Conservation (phyloP, 1,140 invertebrate genomes). For the Drosophila tropicalis region DNA sequence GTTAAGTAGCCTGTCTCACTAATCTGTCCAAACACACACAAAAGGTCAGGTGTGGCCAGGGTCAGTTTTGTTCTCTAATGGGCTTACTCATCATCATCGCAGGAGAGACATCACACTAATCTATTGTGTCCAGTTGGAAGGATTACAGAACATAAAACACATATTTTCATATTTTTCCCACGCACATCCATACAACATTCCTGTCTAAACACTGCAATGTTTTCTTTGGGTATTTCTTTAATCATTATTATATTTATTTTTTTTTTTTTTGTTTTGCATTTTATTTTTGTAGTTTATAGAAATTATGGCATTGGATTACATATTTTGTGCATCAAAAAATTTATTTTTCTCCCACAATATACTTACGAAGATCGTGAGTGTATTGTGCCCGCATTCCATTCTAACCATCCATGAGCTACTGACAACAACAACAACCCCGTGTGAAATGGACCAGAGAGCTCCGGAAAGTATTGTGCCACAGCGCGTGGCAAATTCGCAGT, state of each 20-base stretch:
- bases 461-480: conserved; percentile 27
- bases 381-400: conserved; percentile 42
- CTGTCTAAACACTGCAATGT: background rate
- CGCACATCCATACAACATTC: conserved; percentile 39
- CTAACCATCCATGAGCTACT: conserved; percentile 4
- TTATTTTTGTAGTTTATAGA: conserved; percentile 55
- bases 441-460: background rate
- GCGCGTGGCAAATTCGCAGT: conserved; percentile 50
- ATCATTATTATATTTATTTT: conserved; percentile 23
- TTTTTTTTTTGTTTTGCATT: conserved; percentile 52
- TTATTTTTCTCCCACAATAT: conserved; percentile 62
- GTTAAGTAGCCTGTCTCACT: conserved; percentile 68
- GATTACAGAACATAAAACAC: conserved; percentile 47
- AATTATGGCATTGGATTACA: conserved; percentile 74
- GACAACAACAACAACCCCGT: background rate
- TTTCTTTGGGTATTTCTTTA: background rate
- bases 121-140: conserved; percentile 37
- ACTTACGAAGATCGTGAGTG: background rate
- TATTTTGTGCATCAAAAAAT: conserved; percentile 14
- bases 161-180: conserved; percentile 75
- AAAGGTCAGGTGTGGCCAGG: conserved; percentile 49
- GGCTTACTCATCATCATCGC: conserved; percentile 37
- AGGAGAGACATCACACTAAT: conserved; percentile 37
- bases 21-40: conserved; percentile 68
- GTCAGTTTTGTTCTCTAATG: conserved; percentile 33